Evolutionary conservation across 2,113 vertebrate genomes (phyloP), one percentile per base, ranked within the genome.

Genomic region (Leptobrachium leishanense): DNA sequence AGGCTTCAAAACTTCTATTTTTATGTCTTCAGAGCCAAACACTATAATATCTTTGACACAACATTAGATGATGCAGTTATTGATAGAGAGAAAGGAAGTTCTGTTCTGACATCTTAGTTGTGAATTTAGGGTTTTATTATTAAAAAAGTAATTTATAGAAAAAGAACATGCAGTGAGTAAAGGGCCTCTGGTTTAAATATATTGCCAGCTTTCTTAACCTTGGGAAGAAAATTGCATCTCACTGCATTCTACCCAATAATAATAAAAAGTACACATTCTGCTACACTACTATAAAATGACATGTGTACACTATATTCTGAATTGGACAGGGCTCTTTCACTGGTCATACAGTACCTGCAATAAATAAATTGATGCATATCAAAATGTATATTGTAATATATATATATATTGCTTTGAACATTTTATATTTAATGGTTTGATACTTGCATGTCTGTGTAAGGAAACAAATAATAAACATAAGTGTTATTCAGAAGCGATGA

Each of bases 81-180:
- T 71, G 68, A 62, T 54, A 40, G 15, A 53, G 12, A 76, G 44
- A 43, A 44, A 6, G 43, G n/a, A 50, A 50, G 43, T 44, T 2
- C 43, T 50, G 68, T 50, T 11, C n/a, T 70, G 44, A 70, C 15
- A 50, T 50, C 40, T 39, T 43, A 46, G 42, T 43, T 63, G 68
- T 63, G 76, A 59, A 71, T 64, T 64, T 77, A 10, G 10, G 43
- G 54, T 12, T 39, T 71, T 15, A 63, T 62, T 13, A 68, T 20
- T 77, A 54, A 12, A 31, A 6, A 12, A 69, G 67, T 70, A 70
- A 50, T 70, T 70, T n/a, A 70, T 50, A 50, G 4, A 10, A 46
- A 70, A n/a, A 70, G 15, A 15, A 15, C 31, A 12, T 12, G 7
- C n/a, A 4, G 69, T 39, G 31, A 40, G 46, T 72, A 20, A 40